Evolutionary conservation across 2,113 vertebrate genomes (phyloP), one percentile per base, ranked within the genome.

Genomic region (Hipposideros armiger): DNA sequence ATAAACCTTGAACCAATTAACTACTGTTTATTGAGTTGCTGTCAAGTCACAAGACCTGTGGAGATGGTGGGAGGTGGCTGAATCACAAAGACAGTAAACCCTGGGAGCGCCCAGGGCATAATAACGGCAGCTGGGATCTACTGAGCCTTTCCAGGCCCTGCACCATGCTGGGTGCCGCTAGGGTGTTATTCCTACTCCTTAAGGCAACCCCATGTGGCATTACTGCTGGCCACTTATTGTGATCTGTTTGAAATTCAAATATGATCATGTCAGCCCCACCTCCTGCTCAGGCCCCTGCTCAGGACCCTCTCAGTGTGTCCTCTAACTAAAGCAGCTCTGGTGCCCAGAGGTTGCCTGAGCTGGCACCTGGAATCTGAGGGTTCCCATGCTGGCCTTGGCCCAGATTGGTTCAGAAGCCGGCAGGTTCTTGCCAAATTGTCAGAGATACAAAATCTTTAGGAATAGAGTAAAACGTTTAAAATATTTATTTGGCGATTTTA

Each of bases 101-200:
- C 15, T 28, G 11, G 16, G 11, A 26, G 28, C 16, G 1, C 2
- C 32, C 3, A 9, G 16, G 32, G 4, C 54, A 1, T n/a, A 7
- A 1, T 17, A 28, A 26, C 4, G 9, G 11, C 77, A 32, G 9
- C n/a, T 42, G 50, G 45, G 24, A 7, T n/a, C 17, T 2, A 0
- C 74, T 24, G 15, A 0, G 19, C 69, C 1, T 20, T n/a, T 20
- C 5, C 45, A 30, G 22, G 26, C 50, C 10, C 5, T 7, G 60
- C 20, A 56, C 7, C 20, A 4, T 36, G 26, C 20, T 64, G 60
- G 70, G 24, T 11, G 7, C 30, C 69, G 87, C 30, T 56, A 32
- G 10, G 4, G 4, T 5, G 10, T 36, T 22, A 6, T 47, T 28
- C 24, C 45, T 26, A 36, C 24, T 45, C 56, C 36, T 50, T 47